Base-by-base conservation (phyloP, 1,140 invertebrate genomes). In the Acromyrmex charruanus region DNA sequence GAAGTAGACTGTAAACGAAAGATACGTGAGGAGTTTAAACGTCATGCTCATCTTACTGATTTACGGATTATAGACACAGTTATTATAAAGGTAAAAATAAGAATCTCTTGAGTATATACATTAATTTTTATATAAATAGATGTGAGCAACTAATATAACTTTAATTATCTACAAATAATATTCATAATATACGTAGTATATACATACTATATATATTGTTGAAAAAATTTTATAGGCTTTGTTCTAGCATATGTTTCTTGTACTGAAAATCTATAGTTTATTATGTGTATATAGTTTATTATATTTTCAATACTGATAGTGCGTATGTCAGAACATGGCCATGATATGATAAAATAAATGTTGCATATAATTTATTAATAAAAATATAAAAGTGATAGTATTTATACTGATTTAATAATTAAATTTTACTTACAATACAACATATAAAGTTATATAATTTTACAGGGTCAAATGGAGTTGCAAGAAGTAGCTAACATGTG, bases 401-500 rank as follows among this genome's bases (percentile, higher is more conserved):
- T 77, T 4, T 63, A 51, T 65, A 49, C 51, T 28, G 18, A 51
- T 39, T 66, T 66, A 35, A 66, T 35, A 10, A 44, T 31, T 53
- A 72, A 21, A 65, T 80, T 31, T 44, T 69, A 39, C 51, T 59
- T 65, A 16, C 2, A 10, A 58, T n/a, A 71, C 14, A 63, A 31
- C 28, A 25, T 35, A 35, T 55, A n/a, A 35, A 39, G 12, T 74
- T 63, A 16, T 28, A n/a, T 35, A 44, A 31, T 74, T 44, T 10
- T 96, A 44, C 93, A 99, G 98, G 98, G 98, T 77, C 98, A 99
- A 97, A 99, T 99, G 98, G 98, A 99, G 92, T 95, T 99, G 55
- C 97, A 98, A 93, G 99, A 99, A 96, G 96, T 97, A 1, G 97
- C 97, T 0, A 96, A 98, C 77, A 96, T 97, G 80, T 99, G 98